Base-by-base conservation (phyloP, 2,113 vertebrate species). In the Octodon degus region DNA sequence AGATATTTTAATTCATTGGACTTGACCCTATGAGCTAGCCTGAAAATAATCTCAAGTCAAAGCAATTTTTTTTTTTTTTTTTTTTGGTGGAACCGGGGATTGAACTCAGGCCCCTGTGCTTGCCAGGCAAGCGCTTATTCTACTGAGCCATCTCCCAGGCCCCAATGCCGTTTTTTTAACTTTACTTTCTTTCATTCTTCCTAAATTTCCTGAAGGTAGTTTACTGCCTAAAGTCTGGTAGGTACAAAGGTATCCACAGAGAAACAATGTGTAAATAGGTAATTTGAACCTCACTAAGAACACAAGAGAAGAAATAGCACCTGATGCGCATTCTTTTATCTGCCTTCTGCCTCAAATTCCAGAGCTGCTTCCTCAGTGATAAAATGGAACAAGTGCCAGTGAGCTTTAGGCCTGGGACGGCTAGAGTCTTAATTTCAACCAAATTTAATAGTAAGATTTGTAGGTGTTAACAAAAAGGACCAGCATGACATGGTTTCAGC, bases 31-130 rank as follows among this genome's bases (percentile, higher is more conserved):
- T 5, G 7, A 43, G 53, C 5, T 55, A 92, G 55, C 14, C 85
- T 96, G 55, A 85, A 97, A 92, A 90, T 92, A 60, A 82, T 40
- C 22, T 94, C n/a, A 67, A 7, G 34, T 81, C 20, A 58, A 81
- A 93, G 77, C 1, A 82, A 32, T 72, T 43, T 43, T 43, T 43
- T 43, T 43, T 43, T 43, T 43, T n/a, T n/a, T n/a, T n/a, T n/a
- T n/a, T n/a, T n/a, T n/a, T n/a, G n/a, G n/a, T 43, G 43, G 43
- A 43, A 43, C 43, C 43, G 43, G 43, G 43, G 43, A 43, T 43
- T 43, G 43, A 43, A 43, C 43, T 43, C 43, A 43, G 43, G 43
- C 43, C 43, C 43, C 6, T 43, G 43, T 43, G 43, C 43, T 43
- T 43, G 43, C 43, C 43, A 43, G 43, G 43, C 43, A 43, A 43